Conservation (phyloP, 2,888 invertebrate species). For the Abrostola triplasia region DNA sequence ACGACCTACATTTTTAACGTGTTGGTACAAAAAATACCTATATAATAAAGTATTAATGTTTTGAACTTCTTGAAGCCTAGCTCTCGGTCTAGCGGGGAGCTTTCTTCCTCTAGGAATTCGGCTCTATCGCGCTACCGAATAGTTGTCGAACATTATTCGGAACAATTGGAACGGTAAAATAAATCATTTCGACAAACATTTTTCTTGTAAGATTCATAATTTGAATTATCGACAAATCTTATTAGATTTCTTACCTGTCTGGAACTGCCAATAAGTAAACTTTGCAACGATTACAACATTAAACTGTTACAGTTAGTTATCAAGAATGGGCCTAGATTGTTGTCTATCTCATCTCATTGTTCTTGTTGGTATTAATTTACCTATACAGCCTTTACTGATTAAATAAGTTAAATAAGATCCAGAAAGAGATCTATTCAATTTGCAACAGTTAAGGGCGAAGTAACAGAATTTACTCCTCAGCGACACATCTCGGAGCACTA, state of each 20-base stretch:
- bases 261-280: too few species aligned
- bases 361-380: too few species aligned
- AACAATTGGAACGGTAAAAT: slow-evolving; percentile 63
- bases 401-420: too few species aligned
- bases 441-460: too few species aligned
- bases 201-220: slow-evolving; percentile 43
- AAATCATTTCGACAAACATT: slow-evolving; percentile 54
- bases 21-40: not conserved
- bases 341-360: too few species aligned
- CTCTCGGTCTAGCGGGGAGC: slow-evolving; percentile 51
- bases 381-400: too few species aligned
- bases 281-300: too few species aligned
- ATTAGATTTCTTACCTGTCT: too few species aligned
- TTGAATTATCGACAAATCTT: slow-evolving; percentile 23
- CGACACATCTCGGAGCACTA: slow-evolving; percentile 31
- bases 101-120: slow-evolving; percentile 70
- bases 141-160: slow-evolving; percentile 76
- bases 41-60: not conserved
- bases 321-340: too few species aligned
- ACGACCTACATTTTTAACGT: not conserved
- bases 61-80: not conserved
- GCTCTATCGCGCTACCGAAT: slow-evolving; percentile 71
- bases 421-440: too few species aligned
- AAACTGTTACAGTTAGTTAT: too few species aligned
- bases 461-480: slow-evolving; percentile 16